A percentile compares a stretch with the other conserved stretches of the same genome.
These are phyloP conservation scores for Sphyrna mokarran DNA, from an alignment of 2,113 vertebrate species.

Conservation along the genomic window DNA sequence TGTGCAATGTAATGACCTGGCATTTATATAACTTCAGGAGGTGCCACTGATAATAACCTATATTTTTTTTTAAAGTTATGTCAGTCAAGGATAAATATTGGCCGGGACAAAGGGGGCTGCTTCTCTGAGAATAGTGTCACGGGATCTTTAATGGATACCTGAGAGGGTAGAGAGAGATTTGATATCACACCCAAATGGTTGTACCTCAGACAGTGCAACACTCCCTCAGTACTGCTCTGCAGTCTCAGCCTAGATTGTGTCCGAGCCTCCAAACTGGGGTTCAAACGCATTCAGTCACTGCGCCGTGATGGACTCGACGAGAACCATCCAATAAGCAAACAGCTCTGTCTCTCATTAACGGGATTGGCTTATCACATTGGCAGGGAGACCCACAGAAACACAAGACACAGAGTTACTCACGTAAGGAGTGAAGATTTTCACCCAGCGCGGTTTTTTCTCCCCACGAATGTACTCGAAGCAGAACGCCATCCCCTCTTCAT, in stretches of 20 bases:
- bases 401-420: conserved; percentile 58
- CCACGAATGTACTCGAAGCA: conserved; percentile 90
- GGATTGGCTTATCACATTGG: not conserved
- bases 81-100: not conserved
- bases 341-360: not conserved
- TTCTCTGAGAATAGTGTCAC: not conserved
- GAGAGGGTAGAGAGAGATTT: not conserved
- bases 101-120: not conserved
- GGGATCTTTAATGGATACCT: not conserved
- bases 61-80: not conserved
- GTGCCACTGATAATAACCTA: not conserved
- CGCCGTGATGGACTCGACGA: not conserved
- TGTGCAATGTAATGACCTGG: not conserved
- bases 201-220: not conserved
- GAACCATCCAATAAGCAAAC: not conserved
- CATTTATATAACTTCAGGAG: not conserved
- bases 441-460: conserved; percentile 95
- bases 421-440: conserved; percentile 80
- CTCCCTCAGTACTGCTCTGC: not conserved
- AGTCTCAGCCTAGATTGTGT: not conserved
- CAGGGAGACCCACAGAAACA: not conserved
- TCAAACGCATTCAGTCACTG: not conserved
- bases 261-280: not conserved
- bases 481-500: conserved; percentile 96
- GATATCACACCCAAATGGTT: not conserved